Evolutionary conservation across 2,797 vertebrate genomes (phyloP), one percentile per base, ranked within the genome.

Genomic region (Neosalanx taihuensis): DNA sequence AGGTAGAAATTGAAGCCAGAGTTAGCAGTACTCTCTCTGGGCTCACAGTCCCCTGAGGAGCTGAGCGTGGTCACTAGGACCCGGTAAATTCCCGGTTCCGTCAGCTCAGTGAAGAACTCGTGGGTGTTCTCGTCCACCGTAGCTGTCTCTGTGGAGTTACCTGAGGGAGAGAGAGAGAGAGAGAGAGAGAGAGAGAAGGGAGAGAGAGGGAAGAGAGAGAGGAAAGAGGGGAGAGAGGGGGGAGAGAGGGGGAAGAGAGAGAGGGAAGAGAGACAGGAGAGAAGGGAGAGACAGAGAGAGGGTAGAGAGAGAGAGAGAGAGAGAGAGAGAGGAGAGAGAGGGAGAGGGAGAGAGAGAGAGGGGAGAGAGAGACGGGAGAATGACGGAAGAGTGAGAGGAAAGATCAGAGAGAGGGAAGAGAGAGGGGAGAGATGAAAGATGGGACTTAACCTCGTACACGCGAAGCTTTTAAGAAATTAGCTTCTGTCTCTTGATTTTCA

Each of bases 1-100:
- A 98, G 94, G 78, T 97, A 98, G 92, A 99, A 99, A 79, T 88
- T 94, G 83, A 97, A 90, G 1, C 92, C 93, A 33, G 90, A 92
- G 83, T 92, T 83, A 7, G 88, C 81, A 29, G 86, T 77, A 79
- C 97, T 98, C 88, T 94, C 95, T 51, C 96, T 88, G 71, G 91
- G 81, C 73, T 94, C 93, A 4, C 97, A 98, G 68, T 93, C 91
- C 61, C 97, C 96, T 0, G 94, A 89, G 0, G 93, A 94, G 79
- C 97, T 98, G 60, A 97, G 91, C 0, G 95, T 95, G 61, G 90
- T 89, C 64, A 98, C 93, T 5, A 89, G 92, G 15, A 96, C 86
- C 0, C 83, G 90, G 1, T 98, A 97, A 30, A 94, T 95, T 63
- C 97, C 97, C 0, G 95, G 86, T 69, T 95, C 96, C 6, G 92